Base-by-base conservation (phyloP, 2,797 vertebrate genomes). In the Catharus ustulatus region DNA sequence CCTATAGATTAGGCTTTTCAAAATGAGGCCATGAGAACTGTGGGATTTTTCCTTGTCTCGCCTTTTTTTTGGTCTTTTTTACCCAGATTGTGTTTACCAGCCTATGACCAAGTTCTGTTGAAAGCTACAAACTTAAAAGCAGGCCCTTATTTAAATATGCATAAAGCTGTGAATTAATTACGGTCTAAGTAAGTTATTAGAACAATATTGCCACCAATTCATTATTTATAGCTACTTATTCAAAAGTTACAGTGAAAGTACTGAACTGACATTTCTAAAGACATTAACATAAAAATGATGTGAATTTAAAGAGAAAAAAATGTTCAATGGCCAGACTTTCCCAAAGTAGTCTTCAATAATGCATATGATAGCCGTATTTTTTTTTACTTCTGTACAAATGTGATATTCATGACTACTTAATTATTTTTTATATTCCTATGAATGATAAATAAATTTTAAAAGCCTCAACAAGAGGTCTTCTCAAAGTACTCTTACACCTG, bases 161-260 rank as follows among this genome's bases (percentile, higher is more conserved):
- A 62, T 80, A 97, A 97, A 98, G 96, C 97, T 97, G 97, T 98
- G 96, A 98, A 98, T 98, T 98, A 98, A 98, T 98, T 98, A 98
- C 98, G 94, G 72, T 26, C 71, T 96, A 98, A 98, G 97, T 97
- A 98, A 96, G 94, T 98, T 97, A 98, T 98, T 98, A 97, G 92
- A 97, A 98, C 91, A 97, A 97, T 97, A 95, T 97, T 97, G 96
- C 95, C 95, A 97, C 91, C 97, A 96, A 98, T 98, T 95, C 93
- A 98, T 98, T 98, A 98, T 98, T 98, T 98, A 98, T 97, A 64
- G 42, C 55, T 97, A 97, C 75, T 95, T 96, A 90, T 97, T 98
- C 96, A 97, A 38, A 98, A 98, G 71, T 97, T 97, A 97, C 69
- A 84, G 90, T 80, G 94, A 94, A 98, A 97, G 95, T 98, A 98